Evolutionary conservation across 2,888 invertebrate species (phyloP), one percentile per base, ranked within the genome.

Genomic region (Branchinecta sandiegonensis): DNA sequence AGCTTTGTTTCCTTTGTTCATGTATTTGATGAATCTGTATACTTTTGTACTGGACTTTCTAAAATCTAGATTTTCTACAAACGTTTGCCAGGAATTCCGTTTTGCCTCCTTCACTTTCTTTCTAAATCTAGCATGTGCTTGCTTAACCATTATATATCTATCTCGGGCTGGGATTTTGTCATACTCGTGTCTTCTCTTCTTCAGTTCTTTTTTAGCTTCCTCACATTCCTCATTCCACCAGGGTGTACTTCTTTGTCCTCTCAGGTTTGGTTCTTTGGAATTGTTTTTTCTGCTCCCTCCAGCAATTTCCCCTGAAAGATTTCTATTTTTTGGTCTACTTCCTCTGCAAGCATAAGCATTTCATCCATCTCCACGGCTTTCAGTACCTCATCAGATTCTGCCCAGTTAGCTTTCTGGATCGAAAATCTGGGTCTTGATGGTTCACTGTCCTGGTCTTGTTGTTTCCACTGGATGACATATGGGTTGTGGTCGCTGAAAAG

Each of bases 141-240:
- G 23, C 23, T 23, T 23, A 3, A 23, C 23, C 23, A 23, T 23
- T 23, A 23, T 23, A 23, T 23, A 23, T 23, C 23, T 23, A 23
- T 23, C n/a, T 50, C 1, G 50, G 50, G 50, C n/a, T 2, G 50
- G 50, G 50, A 50, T 50, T 50, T n/a, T 50, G 50, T 50, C 50
- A 50, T 50, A 50, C 50, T 50, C n/a, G 13, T 3, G 50, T 50
- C 50, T 50, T 50, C 50, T 50, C 50, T 50, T 50, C 50, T 50
- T 50, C 50, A 50, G 3, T 50, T 50, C 50, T 50, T 50, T 50
- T 50, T 50, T 50, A 50, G 50, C 50, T 50, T 50, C 50, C 50
- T 50, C 50, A 50, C 50, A 50, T 13, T 50, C 50, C 50, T 50
- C 50, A 50, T 50, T 50, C 50, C 50, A 50, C 50, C 50, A 50